Evolutionary conservation across 1,140 invertebrate genomes (phyloP), one percentile per base, ranked within the genome.

Genomic region (Bombus huntii): DNA sequence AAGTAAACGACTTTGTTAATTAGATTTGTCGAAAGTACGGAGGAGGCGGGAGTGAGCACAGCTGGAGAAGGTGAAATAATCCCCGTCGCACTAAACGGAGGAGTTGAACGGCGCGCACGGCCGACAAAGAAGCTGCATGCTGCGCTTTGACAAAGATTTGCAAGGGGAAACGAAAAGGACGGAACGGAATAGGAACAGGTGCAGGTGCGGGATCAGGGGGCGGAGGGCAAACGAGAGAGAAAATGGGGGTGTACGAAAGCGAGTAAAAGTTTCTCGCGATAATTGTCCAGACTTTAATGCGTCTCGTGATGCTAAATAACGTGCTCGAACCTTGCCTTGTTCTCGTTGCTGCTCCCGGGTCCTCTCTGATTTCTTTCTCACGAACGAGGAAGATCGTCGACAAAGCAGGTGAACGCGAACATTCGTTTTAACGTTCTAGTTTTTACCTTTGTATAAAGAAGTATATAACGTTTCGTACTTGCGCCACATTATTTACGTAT

Each of bases 1-100:
- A 93, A 94, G 92, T 93, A 93, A 94, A 94, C 92, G 93, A 94
- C 92, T 93, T 93, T 93, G 93, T 92, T 94, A 93, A 94, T 94
- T 93, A 93, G 93, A 93, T 94, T 93, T 93, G 91, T 92, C 92
- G 91, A 92, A 90, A 92, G 90, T 92, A 92, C 92, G 92, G 90
- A 71, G 89, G 72, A 72, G 79, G 88, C 83, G 59, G 13, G 57
- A 22, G 89, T 75, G 83, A 81, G 90, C 76, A 88, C 90, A 90
- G 89, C 86, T 89, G 89, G 90, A 91, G 88, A 47, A 87, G 90
- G 91, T 88, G 91, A 92, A 93, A 93, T 92, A 93, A 93, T 92
- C 89, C 90, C 81, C 85, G 88, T 88, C 88, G 88, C 90, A 90
- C 91, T 92, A 91, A 92, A 92, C 90, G 91, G 90, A 88, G 91